Percentiles rank a stretch among this genome's conserved stretches.
These are phyloP conservation scores for Cirrhinus molitorella DNA, from an alignment of 2,797 vertebrate species.

Conservation along the genomic window DNA sequence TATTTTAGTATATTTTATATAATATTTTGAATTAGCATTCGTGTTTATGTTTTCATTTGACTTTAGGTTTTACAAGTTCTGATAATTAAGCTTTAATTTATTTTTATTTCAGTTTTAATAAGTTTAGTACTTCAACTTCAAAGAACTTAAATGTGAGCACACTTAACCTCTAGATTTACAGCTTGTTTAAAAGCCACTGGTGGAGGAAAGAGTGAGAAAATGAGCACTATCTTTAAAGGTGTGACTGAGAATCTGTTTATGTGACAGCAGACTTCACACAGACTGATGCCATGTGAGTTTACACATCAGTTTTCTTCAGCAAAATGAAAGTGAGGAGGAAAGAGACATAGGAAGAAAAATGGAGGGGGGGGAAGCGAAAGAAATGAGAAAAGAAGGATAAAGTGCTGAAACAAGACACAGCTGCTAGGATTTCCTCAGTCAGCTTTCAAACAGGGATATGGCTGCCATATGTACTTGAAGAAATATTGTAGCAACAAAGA, in stretches of 20 bases:
- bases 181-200: slow-evolving; percentile 59
- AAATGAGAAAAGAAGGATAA: slow-evolving; percentile 16
- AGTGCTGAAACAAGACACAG: slow-evolving; percentile 39
- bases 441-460: slow-evolving; percentile 18
- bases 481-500: slow-evolving; percentile 9
- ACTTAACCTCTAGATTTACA: slow-evolving; percentile 60
- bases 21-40: background rate
- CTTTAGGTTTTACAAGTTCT: background rate
- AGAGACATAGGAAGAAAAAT: background rate
- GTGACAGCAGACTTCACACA: slow-evolving; percentile 56
- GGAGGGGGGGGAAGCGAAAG: background rate
- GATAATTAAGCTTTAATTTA: background rate
- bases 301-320: background rate
- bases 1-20: background rate
- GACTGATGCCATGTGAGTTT: slow-evolving; percentile 70
- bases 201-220: slow-evolving; percentile 62
- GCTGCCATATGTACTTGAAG: slow-evolving; percentile 32
- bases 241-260: slow-evolving; percentile 33
- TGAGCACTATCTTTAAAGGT: slow-evolving; percentile 55
- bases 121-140: background rate
- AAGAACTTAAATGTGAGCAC: background rate
- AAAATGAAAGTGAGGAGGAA: background rate
- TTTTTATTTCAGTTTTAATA: background rate
- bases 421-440: slow-evolving; percentile 28
- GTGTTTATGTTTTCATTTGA: background rate